Percentiles rank a stretch among this genome's conserved stretches.
Conservation (phyloP, 2,888 invertebrate genomes). For the Rhamphomyia laevipes region DNA sequence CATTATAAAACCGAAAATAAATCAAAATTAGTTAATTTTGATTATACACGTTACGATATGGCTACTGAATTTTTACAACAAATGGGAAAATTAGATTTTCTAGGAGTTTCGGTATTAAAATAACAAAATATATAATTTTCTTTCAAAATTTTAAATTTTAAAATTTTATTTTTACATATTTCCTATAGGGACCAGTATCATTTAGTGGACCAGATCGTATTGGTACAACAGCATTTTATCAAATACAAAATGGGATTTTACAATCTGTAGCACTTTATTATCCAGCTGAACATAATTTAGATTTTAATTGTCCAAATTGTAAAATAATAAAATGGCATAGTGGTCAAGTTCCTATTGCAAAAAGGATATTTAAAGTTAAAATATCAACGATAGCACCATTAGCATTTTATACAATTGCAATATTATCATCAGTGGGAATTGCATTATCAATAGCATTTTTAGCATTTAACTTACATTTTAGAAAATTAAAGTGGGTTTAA, state of each 20-base stretch:
- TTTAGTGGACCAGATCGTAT: constrained; percentile 82
- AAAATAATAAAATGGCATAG: constrained; percentile 57
- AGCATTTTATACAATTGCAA: constrained; percentile 61
- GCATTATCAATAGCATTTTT: constrained; percentile 62
- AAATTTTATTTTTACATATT: constrained; percentile 10
- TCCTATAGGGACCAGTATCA: constrained; percentile 77
- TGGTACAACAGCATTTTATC: constrained; percentile 76
- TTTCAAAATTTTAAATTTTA: not conserved
- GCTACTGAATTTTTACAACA: constrained; percentile 58
- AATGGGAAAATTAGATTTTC: constrained; percentile 61
- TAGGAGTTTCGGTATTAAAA: constrained; percentile 65
- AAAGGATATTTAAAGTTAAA: constrained; percentile 58
- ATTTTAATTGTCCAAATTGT: constrained; percentile 61
- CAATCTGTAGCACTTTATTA: constrained; percentile 62
- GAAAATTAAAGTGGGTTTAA: constrained; percentile 60
- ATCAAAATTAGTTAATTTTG: constrained; percentile 49
- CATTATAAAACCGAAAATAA: constrained; percentile 25
- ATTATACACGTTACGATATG: constrained; percentile 62
- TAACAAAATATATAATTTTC: too few relatives aligned
- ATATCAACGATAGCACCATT: constrained; percentile 66
- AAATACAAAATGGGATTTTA: constrained; percentile 69
- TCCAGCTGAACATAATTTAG: constrained; percentile 47
- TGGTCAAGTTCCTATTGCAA: constrained; percentile 69
- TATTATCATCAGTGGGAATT: constrained; percentile 63
- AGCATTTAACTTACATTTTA: constrained; percentile 71